phyloP scores from a whole-genome alignment of 2,113 vertebrate genomes.

The Oreocharis arfaki region DNA sequence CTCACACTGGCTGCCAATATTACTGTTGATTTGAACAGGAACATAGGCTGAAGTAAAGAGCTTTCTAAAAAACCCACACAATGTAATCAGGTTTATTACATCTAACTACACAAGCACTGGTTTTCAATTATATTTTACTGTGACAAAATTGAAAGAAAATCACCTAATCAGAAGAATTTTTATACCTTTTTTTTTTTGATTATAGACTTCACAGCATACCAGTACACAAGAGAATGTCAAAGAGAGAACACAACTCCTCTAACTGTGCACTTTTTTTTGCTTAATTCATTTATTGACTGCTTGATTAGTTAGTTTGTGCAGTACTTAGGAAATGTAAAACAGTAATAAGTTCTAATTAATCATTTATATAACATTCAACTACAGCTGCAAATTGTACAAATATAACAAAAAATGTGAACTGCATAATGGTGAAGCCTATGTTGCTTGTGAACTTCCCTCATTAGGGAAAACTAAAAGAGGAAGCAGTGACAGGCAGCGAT shows the following conservation, averaged over 20 bases:
- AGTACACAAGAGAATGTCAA: neutral
- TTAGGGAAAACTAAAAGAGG: neutral
- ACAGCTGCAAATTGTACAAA: neutral
- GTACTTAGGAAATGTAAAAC: neutral
- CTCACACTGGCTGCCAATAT: neutral
- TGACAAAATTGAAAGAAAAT: neutral
- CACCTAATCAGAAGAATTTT: neutral
- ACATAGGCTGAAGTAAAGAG: neutral
- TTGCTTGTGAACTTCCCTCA: neutral
- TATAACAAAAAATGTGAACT: neutral
- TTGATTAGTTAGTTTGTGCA: neutral
- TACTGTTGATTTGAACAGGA: neutral
- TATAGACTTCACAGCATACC: neutral
- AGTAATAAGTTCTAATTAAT: constrained; percentile 34
- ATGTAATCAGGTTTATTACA: neutral
- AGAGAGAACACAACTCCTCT: neutral
- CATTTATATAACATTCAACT: neutral
- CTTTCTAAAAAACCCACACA: neutral
- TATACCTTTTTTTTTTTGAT: neutral
- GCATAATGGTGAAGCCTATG: neutral
- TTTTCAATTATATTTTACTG: neutral
- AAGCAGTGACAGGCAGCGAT: neutral
- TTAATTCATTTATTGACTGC: constrained; percentile 33
- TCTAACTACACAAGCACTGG: neutral
- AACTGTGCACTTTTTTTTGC: neutral